Base-by-base conservation (phyloP, 1,140 invertebrate species). In the Samia ricini region DNA sequence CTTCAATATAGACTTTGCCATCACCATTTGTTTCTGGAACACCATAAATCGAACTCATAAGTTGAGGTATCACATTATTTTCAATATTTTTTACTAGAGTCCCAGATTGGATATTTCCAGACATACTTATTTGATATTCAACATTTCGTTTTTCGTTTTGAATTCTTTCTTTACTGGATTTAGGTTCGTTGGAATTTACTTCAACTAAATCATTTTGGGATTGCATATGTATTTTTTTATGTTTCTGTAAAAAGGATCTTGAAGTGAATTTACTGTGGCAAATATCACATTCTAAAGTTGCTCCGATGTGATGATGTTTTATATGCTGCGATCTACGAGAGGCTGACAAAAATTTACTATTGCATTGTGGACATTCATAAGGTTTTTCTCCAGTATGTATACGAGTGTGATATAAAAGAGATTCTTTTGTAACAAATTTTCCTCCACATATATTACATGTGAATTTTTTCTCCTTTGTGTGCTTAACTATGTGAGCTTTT, bases 301-400 rank as follows among this genome's bases (percentile, higher is more conserved):
- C 64, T 56, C 70, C 71, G 15, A 65, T 29, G 60, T 89, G 84
- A 18, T 79, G 74, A 48, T 72, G 62, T 74, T 83, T 85, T 2
- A 77, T 64, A 72, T 89, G 86, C 24, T 81, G 79, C 22, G 77
- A 66, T 71, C 80, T 74, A 59, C 86, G 64, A 12, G 86, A 89
- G 2, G 85, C 71, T 18, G 84, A 88, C 0, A 89, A 20, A 50
- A 88, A 89, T 42, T 71, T 70, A 1, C 59, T 62, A 21, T 86
- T 76, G 67, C 86, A 89, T 58, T 77, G 63, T 18, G 76, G 61
- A 66, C 86, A 89, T 56, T 72, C 74, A 65, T 90, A 93, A 2
- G 91, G 91, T 52, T 83, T 85, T 68, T 92, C 91, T 6, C 91
- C 88, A 20, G 89, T 91, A 60, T 92, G 91, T 4, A 73, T 85